Base-by-base conservation (phyloP, 1,140 invertebrate genomes). In the Rhizoglyphus robini region DNA sequence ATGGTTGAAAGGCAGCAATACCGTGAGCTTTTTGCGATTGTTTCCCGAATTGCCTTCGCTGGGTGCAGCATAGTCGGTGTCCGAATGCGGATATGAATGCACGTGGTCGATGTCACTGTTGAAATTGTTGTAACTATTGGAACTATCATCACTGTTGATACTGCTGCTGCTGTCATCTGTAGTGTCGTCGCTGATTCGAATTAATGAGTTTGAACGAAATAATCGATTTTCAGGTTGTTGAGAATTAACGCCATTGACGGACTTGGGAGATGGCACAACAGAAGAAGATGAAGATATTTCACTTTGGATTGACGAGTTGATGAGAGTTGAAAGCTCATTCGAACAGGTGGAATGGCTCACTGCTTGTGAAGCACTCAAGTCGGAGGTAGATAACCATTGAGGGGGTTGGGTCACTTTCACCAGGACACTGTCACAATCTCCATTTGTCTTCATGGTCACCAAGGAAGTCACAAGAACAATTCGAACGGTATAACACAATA, bases 1-100 rank as follows among this genome's bases (percentile, higher is more conserved):
- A 68, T 72, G 71, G 32, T 65, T 49, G 48, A 70, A 72, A 20
- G 71, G 71, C 18, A 70, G 63, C 18, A 72, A 62, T 20, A 68
- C 49, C 18, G 63, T 69, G 30, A 60, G 1, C 13, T 60, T 29
- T 59, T 59, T 27, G n/a, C 27, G 15, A 38, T 66, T 65, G 23
- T 58, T 63, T 51, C 15, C 15, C 2, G 4, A 11, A 41, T 41
- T 11, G 18, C 18, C 36, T 41, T 41, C 36, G 36, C 8, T 41
- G 8, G 36, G 18, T 41, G 36, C 8, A 32, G 23, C 31, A 54
- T 23, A 54, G 8, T 54, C 51, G 8, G 51, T 8, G 51, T 54
- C 51, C 15, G 51, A 54, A 32, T 54, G 51, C 20, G 51, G 51
- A 54, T 54, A 54, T 54, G 41, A 46, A 23, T 46, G 41, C 15